Evolutionary conservation across 2,888 invertebrate species (phyloP), one percentile per base, ranked within the genome.

Genomic region (Diaprepes abbreviatus): DNA sequence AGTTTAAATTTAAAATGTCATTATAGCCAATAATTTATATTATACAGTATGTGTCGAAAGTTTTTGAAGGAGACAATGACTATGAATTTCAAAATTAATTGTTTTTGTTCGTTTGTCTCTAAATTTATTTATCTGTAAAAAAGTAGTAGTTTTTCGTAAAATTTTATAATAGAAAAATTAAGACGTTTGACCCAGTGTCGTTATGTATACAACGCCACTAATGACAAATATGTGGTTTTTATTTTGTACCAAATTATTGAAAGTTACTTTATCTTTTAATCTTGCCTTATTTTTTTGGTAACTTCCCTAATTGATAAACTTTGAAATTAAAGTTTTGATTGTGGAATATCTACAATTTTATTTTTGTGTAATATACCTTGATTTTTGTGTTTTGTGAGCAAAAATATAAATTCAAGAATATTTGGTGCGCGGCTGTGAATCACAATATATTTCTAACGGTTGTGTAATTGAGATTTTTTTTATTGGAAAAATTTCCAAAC

Each of bases 391-490:
- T 59, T 31, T 54, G 67, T 59, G 28, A 28, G 14, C 48, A 28
- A 50, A 43, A 24, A 50, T 28, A 9, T 14, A 28, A 50, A 50
- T 16, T 28, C 9, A 48, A 50, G 12, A 50, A n/a, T 24, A 28
- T 43, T 31, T 58, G 43, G 12, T 66, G 59, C 59, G 40, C 24
- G 62, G 67, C 67, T 67, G 67, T 67, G 67, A 67, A 36, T 36
- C 62, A 67, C 14, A 62, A 50, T 38, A 45, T 62, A 36, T 24
- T 59, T 59, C 38, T 45, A 45, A 24, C 45, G 66, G 66, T 66
- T 67, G 67, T 67, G 67, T 48, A 48, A 28, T 16, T 54, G 67
- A 67, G 67, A 67, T 67, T 67, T n/a, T 67, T 24, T 40, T 55
- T 16, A 28, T 43, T 43, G 21, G 28, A 50, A 48, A 50, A 28